Evolutionary conservation across 2,113 vertebrate genomes (phyloP).

Genomic region (Glaucomys volans): DNA sequence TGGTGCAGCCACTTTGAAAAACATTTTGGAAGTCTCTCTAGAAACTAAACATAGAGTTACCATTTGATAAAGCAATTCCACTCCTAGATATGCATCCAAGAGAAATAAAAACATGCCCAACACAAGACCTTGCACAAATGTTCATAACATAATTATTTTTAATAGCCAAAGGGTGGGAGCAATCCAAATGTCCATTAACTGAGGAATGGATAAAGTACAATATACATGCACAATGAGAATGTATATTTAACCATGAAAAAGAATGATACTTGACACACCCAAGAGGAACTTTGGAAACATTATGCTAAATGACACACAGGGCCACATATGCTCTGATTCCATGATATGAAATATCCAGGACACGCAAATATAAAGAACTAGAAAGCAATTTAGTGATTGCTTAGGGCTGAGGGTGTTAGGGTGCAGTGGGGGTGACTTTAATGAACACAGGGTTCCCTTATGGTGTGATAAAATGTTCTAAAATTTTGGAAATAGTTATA

Average conservation of each 20-base stretch:
- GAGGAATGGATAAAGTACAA: background rate
- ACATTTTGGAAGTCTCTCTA: background rate
- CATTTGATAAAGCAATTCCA: background rate
- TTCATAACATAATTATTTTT: background rate
- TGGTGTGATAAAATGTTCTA: background rate
- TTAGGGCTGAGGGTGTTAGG: background rate
- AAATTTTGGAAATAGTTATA: background rate
- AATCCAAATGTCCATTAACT: background rate
- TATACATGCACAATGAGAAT: background rate
- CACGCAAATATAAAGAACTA: background rate
- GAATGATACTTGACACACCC: background rate
- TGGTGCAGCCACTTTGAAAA: background rate
- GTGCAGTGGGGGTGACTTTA: background rate
- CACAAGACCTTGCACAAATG: background rate
- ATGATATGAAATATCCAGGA: background rate
- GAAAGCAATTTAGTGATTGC: background rate
- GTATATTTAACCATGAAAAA: background rate
- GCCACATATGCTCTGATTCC: background rate
- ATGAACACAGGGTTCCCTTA: background rate
- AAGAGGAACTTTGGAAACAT: background rate
- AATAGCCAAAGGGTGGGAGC: background rate
- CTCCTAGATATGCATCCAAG: background rate
- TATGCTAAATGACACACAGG: background rate
- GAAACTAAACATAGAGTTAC: background rate
- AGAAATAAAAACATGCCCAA: constrained; percentile 17